phyloP scores from a whole-genome alignment of 2,888 invertebrate species.

The Ephialtes manifestator region DNA sequence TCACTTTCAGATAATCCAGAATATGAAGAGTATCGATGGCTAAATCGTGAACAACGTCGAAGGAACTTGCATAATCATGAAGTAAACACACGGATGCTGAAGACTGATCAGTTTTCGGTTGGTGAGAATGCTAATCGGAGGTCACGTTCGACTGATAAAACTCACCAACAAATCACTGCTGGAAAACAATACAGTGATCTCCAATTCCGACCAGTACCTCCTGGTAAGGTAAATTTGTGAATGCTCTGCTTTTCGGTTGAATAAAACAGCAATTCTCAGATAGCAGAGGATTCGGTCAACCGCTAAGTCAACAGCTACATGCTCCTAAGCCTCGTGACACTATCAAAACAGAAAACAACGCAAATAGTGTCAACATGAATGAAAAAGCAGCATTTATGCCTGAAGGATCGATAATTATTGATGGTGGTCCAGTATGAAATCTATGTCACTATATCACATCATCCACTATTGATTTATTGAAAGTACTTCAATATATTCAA shows the following conservation, averaged over 20 bases:
- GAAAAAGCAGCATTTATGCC: slow-evolving; percentile 56
- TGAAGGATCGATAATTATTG: slow-evolving; percentile 56
- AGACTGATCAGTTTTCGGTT: neutral
- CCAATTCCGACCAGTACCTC: slow-evolving; percentile 1
- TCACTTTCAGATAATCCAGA: slow-evolving; percentile 58
- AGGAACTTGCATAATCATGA: slow-evolving; percentile 29
- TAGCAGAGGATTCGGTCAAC: slow-evolving; percentile 27
- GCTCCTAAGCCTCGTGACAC: slow-evolving; percentile 17
- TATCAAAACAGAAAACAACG: slow-evolving; percentile 33
- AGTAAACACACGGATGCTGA: neutral
- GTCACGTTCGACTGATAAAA: neutral
- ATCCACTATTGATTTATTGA: neutral
- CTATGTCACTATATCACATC: neutral
- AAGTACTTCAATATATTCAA: neutral
- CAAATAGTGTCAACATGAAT: slow-evolving; percentile 5
- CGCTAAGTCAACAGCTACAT: neutral
- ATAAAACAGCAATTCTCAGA: slow-evolving; percentile 43
- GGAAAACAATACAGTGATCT: neutral
- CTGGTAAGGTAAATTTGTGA: slow-evolving; percentile 42
- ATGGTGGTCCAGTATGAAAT: slow-evolving; percentile 54
- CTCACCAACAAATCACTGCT: neutral
- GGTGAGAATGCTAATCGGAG: slow-evolving; percentile 20
- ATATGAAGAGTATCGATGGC: slow-evolving; percentile 44
- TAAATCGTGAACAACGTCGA: slow-evolving; percentile 3
- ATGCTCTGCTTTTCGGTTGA: neutral